Base-by-base conservation (phyloP, 2,888 invertebrate species). In the Margaritifera margaritifera region DNA sequence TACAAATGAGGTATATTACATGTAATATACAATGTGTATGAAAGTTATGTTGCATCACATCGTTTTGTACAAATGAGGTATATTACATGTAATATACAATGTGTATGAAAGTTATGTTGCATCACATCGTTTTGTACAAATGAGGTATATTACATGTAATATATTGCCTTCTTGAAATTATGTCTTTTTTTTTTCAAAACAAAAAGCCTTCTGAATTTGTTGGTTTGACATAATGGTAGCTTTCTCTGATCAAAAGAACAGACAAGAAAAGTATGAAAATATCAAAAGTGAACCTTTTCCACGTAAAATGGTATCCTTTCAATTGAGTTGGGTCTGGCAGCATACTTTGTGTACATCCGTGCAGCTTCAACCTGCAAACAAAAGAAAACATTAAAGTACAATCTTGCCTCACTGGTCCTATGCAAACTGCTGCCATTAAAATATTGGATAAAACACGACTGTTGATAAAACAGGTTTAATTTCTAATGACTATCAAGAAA, bases 291-390 rank as follows among this genome's bases (percentile, higher is more conserved):
- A 75, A 90, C 90, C 83, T 95, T 96, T 91, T 97, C 97, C 4
- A 98, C 94, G 89, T 96, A 96, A 80, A 94, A 92, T 0, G 98
- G 97, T 82, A 98, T 96, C 66, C 96, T 92, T 0, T 93, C 91
- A 2, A 95, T 92, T 24, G 93, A 94, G 5, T 96, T 94, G 0
- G 98, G 98, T 56, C 98, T 92, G 0, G 94, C 96, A 1, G 96
- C 92, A 89, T 96, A 97, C 91, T 99, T 99, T 90, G 96, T 95
- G 88, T 95, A 96, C 5, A 94, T 92, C n/a, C 95, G 93, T 69
- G 95, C 94, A 0, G 95, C 92, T 84, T 97, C 97, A 64, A 96
- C 95, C 88, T 88, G 60, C 24, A 67, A 68, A 31, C 55, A 51
- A 55, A 63, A 56, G 74, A 66, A 56, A 19, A 65, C 20, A 27